Evolutionary conservation across 2,797 vertebrate species (phyloP).

Genomic region (Poeciliopsis infans): DNA sequence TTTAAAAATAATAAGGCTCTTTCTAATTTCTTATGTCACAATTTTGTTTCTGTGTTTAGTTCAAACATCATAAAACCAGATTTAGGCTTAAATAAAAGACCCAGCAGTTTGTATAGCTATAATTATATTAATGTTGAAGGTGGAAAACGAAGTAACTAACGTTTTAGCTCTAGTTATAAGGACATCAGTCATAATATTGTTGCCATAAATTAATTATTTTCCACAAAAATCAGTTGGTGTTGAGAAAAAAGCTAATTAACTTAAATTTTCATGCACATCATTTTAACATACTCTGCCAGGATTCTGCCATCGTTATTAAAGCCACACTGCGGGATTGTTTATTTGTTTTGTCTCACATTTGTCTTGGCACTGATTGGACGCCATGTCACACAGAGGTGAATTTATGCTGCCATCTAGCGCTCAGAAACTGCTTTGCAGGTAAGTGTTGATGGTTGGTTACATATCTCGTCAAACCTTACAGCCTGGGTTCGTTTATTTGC

Average conservation of each 20-base stretch:
- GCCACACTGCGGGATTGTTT: neutral
- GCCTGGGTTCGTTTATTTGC: neutral
- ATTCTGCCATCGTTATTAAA: neutral
- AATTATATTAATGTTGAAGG: neutral
- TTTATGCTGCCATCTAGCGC: slow-evolving; percentile 32
- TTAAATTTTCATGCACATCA: neutral
- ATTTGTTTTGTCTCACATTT: slow-evolving; percentile 4
- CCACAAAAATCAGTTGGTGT: neutral
- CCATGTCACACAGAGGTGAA: neutral
- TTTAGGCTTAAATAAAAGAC: neutral
- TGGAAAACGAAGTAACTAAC: neutral
- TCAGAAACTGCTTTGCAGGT: neutral
- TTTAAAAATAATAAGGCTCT: neutral
- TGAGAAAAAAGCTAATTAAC: neutral
- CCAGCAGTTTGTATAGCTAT: neutral
- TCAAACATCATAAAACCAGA: too few species aligned
- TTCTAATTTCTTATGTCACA: neutral
- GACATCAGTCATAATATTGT: neutral
- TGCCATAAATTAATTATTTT: neutral
- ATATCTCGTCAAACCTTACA: neutral
- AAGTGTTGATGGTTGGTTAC: neutral
- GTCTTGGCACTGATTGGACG: neutral
- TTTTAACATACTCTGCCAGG: neutral
- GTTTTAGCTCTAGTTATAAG: neutral
- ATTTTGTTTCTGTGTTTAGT: neutral